Evolutionary conservation across 2,113 vertebrate species (phyloP).

Genomic region (Limnothrissa miodon): DNA sequence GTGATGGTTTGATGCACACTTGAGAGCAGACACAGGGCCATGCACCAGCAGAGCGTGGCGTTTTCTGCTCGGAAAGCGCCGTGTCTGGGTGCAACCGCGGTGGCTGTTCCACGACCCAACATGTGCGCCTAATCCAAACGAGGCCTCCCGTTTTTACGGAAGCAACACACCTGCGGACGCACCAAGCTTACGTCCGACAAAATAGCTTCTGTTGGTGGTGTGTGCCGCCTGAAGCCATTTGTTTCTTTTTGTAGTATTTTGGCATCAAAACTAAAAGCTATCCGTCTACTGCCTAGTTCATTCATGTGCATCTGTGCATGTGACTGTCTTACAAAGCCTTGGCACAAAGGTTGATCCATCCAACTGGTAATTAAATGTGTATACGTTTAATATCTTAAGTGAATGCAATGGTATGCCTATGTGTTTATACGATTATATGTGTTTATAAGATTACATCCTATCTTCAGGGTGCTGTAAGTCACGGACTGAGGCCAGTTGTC

Average conservation of each 20-base stretch:
- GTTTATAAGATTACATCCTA: slow-evolving; percentile 1
- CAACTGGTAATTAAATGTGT: neutral
- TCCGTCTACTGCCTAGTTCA: neutral
- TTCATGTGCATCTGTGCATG: neutral
- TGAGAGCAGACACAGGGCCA: neutral
- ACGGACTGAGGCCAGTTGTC: neutral
- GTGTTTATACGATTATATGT: no score
- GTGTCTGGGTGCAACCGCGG: neutral
- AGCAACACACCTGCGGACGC: neutral
- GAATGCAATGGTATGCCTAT: neutral
- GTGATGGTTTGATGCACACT: neutral
- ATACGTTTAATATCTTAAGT: neutral
- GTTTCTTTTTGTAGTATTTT: neutral
- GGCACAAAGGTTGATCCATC: neutral
- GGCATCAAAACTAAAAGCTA: neutral
- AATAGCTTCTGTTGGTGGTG: neutral
- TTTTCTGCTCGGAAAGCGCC: neutral
- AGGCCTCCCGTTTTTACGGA: neutral
- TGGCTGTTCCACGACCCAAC: neutral
- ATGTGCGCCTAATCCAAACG: neutral
- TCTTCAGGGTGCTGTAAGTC: neutral
- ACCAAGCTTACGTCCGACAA: neutral
- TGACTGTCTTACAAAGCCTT: neutral
- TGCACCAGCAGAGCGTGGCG: neutral
- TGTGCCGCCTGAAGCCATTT: neutral